These are phyloP conservation scores for Matsumyia berberina DNA, from an alignment of 2,888 invertebrate species.

Conservation along the genomic window DNA sequence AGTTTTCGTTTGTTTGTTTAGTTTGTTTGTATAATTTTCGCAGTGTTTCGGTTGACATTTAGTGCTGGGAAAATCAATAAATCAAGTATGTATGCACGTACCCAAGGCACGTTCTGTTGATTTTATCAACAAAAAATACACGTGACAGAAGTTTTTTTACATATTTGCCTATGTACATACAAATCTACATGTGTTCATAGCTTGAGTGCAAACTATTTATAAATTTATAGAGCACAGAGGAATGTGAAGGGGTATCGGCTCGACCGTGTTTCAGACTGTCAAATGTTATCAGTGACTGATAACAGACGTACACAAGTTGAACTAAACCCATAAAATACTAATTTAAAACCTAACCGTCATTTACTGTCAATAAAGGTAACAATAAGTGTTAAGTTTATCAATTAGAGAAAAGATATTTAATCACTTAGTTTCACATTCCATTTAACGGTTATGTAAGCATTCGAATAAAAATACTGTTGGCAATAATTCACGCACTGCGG, in stretches of 20 bases:
- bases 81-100: not conserved
- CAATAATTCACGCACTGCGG: too few relatives aligned
- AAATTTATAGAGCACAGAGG: not conserved
- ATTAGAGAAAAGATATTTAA: not conserved
- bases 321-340: not conserved
- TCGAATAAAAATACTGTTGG: too few relatives aligned
- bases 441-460: too few relatives aligned
- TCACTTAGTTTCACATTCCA: too few relatives aligned
- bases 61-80: conserved; percentile 44
- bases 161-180: too few relatives aligned
- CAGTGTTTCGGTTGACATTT: not conserved
- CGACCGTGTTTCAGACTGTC: not conserved
- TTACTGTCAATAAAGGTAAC: conserved; percentile 2
- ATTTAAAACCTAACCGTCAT: not conserved
- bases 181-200: too few relatives aligned
- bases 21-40: conserved; percentile 26
- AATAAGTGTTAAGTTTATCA: not conserved
- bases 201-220: conserved; percentile 5
- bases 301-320: not conserved
- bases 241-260: not conserved
- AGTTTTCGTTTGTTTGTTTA: conserved; percentile 5
- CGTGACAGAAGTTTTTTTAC: too few relatives aligned
- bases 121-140: conserved; percentile 1
- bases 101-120: not conserved
- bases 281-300: conserved; percentile 9